A percentile compares a stretch with the other conserved stretches of the same genome.
These are phyloP conservation scores for Chrysemys picta DNA, from an alignment of 2,113 vertebrate species.

Conservation along the genomic window DNA sequence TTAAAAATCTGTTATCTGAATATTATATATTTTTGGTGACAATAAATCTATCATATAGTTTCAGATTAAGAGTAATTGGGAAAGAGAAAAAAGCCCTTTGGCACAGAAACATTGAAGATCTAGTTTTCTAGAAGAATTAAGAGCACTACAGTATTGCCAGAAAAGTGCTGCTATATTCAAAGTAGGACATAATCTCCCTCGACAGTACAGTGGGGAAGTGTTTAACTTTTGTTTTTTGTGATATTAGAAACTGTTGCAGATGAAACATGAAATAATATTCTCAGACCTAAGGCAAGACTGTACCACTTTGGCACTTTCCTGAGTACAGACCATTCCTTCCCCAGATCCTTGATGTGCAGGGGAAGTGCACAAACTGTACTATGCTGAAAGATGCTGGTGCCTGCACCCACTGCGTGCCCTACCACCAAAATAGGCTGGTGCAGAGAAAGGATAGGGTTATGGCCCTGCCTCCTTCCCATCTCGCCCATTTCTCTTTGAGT, in stretches of 20 bases:
- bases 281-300: background rate
- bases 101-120: background rate
- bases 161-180: background rate
- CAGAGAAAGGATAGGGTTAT: background rate
- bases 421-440: background rate
- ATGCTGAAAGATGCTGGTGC: background rate
- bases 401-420: background rate
- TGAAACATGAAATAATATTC: background rate
- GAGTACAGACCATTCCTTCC: background rate
- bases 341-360: background rate
- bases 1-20: background rate
- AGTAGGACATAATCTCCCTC: background rate
- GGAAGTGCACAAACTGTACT: background rate
- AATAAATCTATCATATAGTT: constrained; percentile 3
- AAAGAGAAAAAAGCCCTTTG: background rate
- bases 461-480: background rate
- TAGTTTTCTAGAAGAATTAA: background rate
- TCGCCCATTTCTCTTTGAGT: background rate
- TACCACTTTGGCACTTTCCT: background rate
- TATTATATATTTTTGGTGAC: background rate
- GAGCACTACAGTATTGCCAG: background rate
- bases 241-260: background rate
- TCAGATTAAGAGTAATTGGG: background rate
- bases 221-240: background rate
- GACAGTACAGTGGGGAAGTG: background rate